Evolutionary conservation across 2,797 vertebrate genomes (phyloP).

Genomic region (Mus caroli): DNA sequence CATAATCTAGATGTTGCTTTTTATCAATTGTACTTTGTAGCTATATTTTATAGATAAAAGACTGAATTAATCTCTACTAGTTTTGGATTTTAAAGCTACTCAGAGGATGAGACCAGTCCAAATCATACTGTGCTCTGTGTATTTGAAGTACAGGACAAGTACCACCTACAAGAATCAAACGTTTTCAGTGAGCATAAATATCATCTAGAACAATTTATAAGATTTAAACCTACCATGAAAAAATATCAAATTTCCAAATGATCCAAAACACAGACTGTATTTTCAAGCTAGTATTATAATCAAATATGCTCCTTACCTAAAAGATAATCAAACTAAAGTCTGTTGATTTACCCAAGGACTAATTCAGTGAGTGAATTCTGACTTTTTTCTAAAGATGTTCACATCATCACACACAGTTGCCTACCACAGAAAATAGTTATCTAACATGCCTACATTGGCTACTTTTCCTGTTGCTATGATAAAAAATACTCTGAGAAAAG

Average conservation of each 20-base stretch:
- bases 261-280: constrained; percentile 30
- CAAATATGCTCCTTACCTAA: neutral
- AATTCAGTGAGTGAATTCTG: constrained; percentile 33
- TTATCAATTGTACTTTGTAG: constrained; percentile 24
- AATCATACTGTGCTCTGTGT: neutral
- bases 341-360: neutral
- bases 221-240: constrained; percentile 51
- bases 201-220: neutral
- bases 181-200: constrained; percentile 19
- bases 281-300: constrained; percentile 24
- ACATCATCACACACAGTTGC: neutral
- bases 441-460: neutral
- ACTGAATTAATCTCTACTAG: neutral
- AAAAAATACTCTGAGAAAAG: neutral
- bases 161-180: constrained; percentile 31
- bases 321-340: neutral
- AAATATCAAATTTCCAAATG: constrained; percentile 27
- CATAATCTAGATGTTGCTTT: neutral
- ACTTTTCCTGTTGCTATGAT: neutral
- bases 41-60: constrained; percentile 18
- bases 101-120: constrained; percentile 29
- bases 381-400: constrained; percentile 4
- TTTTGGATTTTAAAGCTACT: constrained; percentile 49
- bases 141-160: constrained; percentile 13
- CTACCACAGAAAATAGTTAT: neutral